These are phyloP conservation scores for Ranitomeya imitator DNA, from an alignment of 2,113 vertebrate species.

Conservation along the genomic window DNA sequence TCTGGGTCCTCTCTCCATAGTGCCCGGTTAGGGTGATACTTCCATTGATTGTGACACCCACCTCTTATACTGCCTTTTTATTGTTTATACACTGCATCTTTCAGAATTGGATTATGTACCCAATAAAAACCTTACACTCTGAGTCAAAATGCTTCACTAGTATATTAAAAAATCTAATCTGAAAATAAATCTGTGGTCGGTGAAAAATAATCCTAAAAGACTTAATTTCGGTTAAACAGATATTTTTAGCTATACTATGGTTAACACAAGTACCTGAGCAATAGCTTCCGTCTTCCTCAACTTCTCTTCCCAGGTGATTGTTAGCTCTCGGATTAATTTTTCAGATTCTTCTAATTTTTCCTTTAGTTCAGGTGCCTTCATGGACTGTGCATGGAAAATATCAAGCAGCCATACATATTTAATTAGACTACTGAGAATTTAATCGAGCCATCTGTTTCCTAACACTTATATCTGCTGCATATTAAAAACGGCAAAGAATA, in stretches of 20 bases:
- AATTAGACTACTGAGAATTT: background rate
- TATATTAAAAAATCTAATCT: too few species aligned
- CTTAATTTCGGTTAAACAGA: too few species aligned
- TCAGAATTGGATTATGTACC: too few species aligned
- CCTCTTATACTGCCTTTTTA: too few species aligned
- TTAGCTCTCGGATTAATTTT: slow-evolving; percentile 95
- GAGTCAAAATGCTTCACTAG: too few species aligned
- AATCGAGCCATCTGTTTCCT: slow-evolving; percentile 1
- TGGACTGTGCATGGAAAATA: slow-evolving; percentile 75
- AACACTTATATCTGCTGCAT: slow-evolving; percentile 11
- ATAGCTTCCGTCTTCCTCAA: slow-evolving; percentile 97
- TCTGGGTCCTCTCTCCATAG: too few species aligned
- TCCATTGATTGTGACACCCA: too few species aligned
- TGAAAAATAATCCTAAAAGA: too few species aligned
- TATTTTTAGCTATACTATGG: background rate
- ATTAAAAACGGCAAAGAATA: background rate
- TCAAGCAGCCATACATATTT: slow-evolving; percentile 28
- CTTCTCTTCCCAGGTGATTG: slow-evolving; percentile 98
- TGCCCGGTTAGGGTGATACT: too few species aligned
- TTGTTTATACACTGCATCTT: too few species aligned
- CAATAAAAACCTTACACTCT: too few species aligned
- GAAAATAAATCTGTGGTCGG: too few species aligned
- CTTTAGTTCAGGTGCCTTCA: slow-evolving; percentile 96
- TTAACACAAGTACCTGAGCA: slow-evolving; percentile 81
- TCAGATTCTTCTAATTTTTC: slow-evolving; percentile 97